These are phyloP conservation scores for Gymnogyps californianus DNA, from an alignment of 2,113 vertebrate genomes.

Conservation along the genomic window DNA sequence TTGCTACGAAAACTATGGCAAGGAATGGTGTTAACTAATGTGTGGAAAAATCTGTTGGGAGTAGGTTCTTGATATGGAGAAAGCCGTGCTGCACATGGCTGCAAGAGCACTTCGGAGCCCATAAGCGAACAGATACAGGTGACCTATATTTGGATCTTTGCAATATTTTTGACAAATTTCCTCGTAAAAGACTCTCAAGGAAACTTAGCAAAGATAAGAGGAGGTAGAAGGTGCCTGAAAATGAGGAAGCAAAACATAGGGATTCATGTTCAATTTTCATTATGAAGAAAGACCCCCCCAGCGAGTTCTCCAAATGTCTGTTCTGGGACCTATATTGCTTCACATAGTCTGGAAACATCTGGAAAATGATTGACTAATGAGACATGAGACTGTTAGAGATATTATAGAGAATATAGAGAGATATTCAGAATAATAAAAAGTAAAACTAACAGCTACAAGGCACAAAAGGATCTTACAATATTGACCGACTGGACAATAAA, in stretches of 20 bases:
- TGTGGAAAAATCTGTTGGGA: neutral
- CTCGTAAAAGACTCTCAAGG: neutral
- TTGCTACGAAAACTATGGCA: neutral
- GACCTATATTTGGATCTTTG: neutral
- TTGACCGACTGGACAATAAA: neutral
- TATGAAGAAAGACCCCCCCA: neutral
- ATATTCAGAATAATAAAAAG: neutral
- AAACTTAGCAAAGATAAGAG: neutral
- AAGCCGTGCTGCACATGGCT: neutral
- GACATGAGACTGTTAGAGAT: neutral
- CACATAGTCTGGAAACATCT: neutral
- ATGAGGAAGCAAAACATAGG: neutral
- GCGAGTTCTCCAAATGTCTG: neutral
- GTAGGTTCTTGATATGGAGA: neutral
- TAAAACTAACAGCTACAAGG: neutral
- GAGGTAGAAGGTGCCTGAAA: neutral
- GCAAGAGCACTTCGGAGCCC: neutral
- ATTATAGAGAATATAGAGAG: neutral
- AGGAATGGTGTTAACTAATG: neutral
- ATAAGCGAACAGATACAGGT: neutral
- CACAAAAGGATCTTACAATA: neutral
- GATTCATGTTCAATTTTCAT: neutral
- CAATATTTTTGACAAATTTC: neutral
- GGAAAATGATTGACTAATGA: neutral
- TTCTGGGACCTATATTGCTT: neutral